These are phyloP conservation scores for Myiozetetes cayanensis DNA, from an alignment of 2,113 vertebrate genomes.

Conservation along the genomic window DNA sequence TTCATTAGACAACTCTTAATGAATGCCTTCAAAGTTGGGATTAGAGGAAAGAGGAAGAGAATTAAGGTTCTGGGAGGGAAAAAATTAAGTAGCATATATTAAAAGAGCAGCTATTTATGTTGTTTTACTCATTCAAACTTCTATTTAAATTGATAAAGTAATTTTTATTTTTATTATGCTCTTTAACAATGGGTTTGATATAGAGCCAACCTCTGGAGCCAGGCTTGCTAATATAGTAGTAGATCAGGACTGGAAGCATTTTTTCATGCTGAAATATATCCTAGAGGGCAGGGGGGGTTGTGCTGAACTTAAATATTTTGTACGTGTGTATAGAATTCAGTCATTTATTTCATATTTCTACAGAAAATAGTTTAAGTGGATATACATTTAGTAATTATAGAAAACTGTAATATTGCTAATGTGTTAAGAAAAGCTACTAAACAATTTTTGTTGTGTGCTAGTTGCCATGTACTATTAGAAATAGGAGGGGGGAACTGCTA, in stretches of 20 bases:
- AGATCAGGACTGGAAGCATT: neutral
- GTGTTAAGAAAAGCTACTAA: neutral
- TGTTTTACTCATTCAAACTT: constrained; percentile 48
- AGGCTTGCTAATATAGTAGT: constrained; percentile 29
- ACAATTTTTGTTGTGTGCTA: neutral
- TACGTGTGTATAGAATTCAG: neutral
- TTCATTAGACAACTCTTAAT: constrained; percentile 44
- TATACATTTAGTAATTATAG: neutral
- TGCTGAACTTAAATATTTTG: neutral
- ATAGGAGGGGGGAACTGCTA: neutral
- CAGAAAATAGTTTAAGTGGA: neutral
- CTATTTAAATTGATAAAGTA: constrained; percentile 56
- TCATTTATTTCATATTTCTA: neutral
- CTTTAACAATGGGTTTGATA: constrained; percentile 33
- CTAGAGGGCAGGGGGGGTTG: neutral
- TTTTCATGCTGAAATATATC: neutral
- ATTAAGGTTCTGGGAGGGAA: constrained; percentile 9
- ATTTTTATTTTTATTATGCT: constrained; percentile 49
- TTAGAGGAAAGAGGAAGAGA: constrained; percentile 48
- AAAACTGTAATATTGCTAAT: neutral
- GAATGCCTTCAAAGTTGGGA: constrained; percentile 47
- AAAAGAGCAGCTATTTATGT: constrained; percentile 20
- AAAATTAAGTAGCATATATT: constrained; percentile 11
- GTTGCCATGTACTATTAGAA: neutral
- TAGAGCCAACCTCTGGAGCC: constrained; percentile 31